These are phyloP conservation scores for Typhlichthys eigenmanni DNA, from an alignment of 2,797 vertebrate species.

Conservation along the genomic window DNA sequence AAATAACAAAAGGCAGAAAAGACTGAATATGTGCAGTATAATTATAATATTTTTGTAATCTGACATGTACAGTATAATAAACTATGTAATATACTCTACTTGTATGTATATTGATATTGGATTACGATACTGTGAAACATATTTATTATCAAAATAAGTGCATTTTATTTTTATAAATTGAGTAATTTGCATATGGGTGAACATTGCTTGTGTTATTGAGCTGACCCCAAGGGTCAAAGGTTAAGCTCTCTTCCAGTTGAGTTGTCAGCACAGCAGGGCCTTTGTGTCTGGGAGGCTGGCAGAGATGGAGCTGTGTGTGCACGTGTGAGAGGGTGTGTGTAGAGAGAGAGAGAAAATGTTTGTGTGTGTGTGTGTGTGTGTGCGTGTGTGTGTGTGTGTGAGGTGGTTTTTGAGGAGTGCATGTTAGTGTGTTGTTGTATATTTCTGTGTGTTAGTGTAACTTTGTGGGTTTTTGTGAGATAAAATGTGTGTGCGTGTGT, in stretches of 20 bases:
- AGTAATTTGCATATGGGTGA: constrained; percentile 64
- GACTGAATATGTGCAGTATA: too few relatives aligned
- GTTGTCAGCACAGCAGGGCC: constrained; percentile 79
- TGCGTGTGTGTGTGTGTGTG: constrained; percentile 8
- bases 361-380: not conserved
- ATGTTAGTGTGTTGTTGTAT: constrained; percentile 6
- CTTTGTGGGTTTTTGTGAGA: constrained; percentile 1
- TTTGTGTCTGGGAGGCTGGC: constrained; percentile 71
- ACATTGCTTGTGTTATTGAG: constrained; percentile 71
- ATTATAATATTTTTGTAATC: too few relatives aligned
- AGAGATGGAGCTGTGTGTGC: constrained; percentile 45
- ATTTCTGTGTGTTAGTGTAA: constrained; percentile 4
- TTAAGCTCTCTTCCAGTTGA: constrained; percentile 80
- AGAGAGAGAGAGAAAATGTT: not conserved
- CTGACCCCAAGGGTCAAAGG: constrained; percentile 75
- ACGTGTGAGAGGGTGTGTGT: constrained; percentile 18
- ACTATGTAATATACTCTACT: too few relatives aligned
- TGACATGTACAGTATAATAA: too few relatives aligned
- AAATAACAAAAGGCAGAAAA: too few relatives aligned
- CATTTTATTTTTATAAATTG: constrained; percentile 63
- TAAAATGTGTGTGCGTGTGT: constrained; percentile 21
- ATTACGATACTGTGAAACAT: not conserved
- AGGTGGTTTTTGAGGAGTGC: not conserved
- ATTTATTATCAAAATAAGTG: constrained; percentile 39
- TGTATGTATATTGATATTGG: too few relatives aligned